Base-by-base conservation (phyloP, 2,888 invertebrate species). In the Dione juno region DNA sequence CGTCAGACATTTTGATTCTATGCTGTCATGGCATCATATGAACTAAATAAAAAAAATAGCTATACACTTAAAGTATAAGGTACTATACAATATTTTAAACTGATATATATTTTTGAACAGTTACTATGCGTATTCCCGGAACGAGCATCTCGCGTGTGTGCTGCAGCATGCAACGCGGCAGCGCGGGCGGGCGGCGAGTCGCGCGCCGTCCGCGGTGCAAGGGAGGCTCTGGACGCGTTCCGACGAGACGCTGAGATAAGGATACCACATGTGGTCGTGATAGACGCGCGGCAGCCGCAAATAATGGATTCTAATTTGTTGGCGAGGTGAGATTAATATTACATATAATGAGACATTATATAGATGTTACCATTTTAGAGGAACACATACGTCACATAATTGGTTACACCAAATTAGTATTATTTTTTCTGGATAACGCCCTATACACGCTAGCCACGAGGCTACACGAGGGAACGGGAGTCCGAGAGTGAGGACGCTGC, bases 71-170 rank as follows among this genome's bases (percentile, higher is more conserved):
- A n/a, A n/a, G n/a, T 28, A 28, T 28, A 28, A 28, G 28, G 5
- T 28, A 28, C 28, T 28, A 3, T 28, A 28, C 28, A 28, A 43
- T 28, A 2, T 0, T n/a, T 37, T 8, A 65, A 10, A 14, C 11
- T 54, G 11, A 58, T 10, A 35, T 6, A 9, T 14, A 43, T 52
- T 19, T 64, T 77, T 72, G 81, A 80, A 7, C 92, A 97, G 97
- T 88, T 96, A 75, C 89, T 97, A 86, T 93, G 96, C 89, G 96
- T 96, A 73, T 96, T 96, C 84, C 93, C 94, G 82, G 92, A 92
- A 85, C 94, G 94, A 0, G 95, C 95, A 75, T 95, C 95, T 77
- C 94, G 94, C 70, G 96, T 96, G 69, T 95, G 95, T 80, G 95
- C 96, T 45, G 94, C 95, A 5, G 96, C 96, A 1, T 94, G 84